These are phyloP conservation scores for Porites cylindrica DNA, from an alignment of 92 coral and sea anemone species.

Conservation along the genomic window DNA sequence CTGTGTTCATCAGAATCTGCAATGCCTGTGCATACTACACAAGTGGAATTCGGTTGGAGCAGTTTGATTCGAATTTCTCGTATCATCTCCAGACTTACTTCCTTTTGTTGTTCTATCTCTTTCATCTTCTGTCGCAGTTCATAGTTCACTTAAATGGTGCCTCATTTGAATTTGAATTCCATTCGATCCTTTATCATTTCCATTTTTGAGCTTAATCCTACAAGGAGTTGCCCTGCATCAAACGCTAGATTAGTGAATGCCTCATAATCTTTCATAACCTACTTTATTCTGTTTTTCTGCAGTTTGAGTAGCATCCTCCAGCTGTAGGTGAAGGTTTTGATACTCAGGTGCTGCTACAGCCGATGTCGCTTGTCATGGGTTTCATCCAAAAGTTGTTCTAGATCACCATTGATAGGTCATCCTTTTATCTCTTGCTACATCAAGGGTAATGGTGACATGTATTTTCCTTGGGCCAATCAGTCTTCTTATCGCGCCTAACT, in stretches of 20 bases:
- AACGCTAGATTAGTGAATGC: neutral
- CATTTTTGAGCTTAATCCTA: constrained; percentile 13
- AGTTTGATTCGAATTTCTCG: too few relatives aligned
- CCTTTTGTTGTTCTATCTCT: neutral
- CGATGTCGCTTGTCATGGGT: constrained; percentile 6
- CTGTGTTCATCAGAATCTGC: too few relatives aligned
- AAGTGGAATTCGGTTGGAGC: too few relatives aligned
- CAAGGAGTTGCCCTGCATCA: constrained; percentile 19
- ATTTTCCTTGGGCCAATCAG: constrained; percentile 8
- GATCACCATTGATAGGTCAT: constrained; percentile 16
- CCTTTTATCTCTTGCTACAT: neutral
- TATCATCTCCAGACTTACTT: too few relatives aligned
- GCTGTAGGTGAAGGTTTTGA: constrained; percentile 5
- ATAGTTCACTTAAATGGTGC: constrained; percentile 16
- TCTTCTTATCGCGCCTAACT: constrained; percentile 4
- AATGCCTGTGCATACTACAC: too few relatives aligned
- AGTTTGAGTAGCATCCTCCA: neutral
- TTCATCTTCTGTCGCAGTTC: neutral
- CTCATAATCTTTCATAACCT: constrained; percentile 10
- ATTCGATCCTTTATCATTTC: constrained; percentile 15
- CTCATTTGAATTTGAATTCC: constrained; percentile 1
- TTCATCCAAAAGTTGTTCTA: neutral
- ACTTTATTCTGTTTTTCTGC: neutral
- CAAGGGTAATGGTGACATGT: neutral
- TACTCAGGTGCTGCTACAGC: neutral